Percentiles rank a stretch among this genome's conserved stretches.
Conservation (phyloP, 2,888 invertebrate genomes). For the Xestoiulus laeticollis region DNA sequence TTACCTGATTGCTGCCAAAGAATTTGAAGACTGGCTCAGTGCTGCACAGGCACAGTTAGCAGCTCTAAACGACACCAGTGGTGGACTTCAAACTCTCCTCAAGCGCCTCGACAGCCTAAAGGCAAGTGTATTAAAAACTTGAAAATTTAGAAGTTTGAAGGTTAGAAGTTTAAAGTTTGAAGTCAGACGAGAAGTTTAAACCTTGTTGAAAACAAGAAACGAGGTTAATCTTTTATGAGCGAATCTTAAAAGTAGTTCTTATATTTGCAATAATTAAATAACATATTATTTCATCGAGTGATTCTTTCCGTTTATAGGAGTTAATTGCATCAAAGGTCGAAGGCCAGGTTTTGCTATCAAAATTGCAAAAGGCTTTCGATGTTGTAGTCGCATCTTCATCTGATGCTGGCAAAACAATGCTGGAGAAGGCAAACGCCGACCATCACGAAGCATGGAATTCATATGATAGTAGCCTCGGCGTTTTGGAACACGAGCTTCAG, state of each 20-base stretch:
- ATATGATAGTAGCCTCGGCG: conserved; percentile 71
- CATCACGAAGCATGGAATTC: conserved; percentile 74
- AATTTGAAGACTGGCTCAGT: conserved; percentile 83
- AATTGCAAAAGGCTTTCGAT: conserved; percentile 72
- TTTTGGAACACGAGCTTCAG: conserved; percentile 77
- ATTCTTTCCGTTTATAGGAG: conserved; percentile 1
- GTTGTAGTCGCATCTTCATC: conserved; percentile 74
- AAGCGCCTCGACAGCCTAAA: conserved; percentile 59
- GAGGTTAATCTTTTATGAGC: no score
- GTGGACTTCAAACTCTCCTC: conserved; percentile 70
- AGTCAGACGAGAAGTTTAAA: no score
- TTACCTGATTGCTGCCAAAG: conserved; percentile 77
- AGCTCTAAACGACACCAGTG: conserved; percentile 86
- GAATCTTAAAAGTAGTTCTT: no score
- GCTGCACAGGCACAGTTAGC: conserved; percentile 81
- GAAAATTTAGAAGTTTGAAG: no score
- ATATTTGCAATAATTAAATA: no score
- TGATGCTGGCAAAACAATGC: conserved; percentile 76
- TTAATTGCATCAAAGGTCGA: conserved; percentile 62
- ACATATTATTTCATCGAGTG: no score
- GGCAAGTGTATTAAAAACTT: background rate
- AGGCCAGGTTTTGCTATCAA: conserved; percentile 70
- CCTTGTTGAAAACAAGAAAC: no score
- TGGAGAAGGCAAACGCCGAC: conserved; percentile 69
- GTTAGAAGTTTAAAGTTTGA: no score